phyloP scores from a whole-genome alignment of 2,888 invertebrate species.

The Monoplex corrugatus region DNA sequence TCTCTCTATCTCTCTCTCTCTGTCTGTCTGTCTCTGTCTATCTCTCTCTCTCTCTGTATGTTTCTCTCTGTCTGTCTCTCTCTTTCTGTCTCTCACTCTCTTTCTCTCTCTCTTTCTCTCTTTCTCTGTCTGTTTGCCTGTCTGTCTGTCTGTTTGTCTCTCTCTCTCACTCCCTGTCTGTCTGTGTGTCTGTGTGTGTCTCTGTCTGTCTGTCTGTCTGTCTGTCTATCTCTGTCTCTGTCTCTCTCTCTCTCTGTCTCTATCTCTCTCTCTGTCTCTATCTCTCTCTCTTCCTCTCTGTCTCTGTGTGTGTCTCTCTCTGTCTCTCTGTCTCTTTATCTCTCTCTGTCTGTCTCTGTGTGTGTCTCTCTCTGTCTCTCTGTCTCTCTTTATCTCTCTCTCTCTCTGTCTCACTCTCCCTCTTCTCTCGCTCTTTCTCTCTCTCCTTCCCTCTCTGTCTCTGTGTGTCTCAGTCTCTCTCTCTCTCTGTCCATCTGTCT shows the following conservation, averaged over 20 bases:
- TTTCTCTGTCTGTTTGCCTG: no score
- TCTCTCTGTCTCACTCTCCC: background rate
- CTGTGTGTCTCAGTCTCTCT: background rate
- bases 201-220: background rate
- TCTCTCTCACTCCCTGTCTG: no score
- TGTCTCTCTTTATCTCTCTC: background rate
- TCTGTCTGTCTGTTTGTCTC: background rate
- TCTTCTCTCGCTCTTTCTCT: background rate
- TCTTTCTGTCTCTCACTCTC: no score
- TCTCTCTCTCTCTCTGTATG: no score
- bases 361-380: background rate
- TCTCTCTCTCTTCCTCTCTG: background rate
- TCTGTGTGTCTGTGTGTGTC: background rate
- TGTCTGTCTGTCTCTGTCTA: no score
- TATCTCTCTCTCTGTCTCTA: no score
- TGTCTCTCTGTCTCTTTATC: background rate
- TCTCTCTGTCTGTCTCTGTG: background rate
- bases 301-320: background rate
- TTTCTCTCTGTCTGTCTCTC: no score
- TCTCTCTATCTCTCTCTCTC: no score
- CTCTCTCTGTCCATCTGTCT: background rate
- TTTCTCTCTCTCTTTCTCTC: no score
- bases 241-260: no score
- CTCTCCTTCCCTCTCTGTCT: background rate
- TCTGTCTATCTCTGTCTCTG: no score